Percentiles rank a stretch among this genome's conserved stretches.
phyloP scores from a whole-genome alignment of 2,888 invertebrate genomes.

The Nemurella pictetii region DNA sequence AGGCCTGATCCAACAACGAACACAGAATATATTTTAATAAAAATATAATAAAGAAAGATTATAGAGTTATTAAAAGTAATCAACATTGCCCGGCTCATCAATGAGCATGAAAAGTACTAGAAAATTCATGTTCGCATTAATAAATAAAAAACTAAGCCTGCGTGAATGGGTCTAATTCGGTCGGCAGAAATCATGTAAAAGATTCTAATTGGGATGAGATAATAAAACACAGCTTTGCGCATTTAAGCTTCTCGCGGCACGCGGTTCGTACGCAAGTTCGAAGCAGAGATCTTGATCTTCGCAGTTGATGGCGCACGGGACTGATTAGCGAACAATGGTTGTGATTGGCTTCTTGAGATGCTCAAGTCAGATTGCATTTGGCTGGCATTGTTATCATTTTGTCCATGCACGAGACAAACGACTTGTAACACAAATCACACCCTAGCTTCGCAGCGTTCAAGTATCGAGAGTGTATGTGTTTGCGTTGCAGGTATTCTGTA shows the following conservation, averaged over 20 bases:
- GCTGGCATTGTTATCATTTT: not conserved
- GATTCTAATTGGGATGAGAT: not conserved
- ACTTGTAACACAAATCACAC: not conserved
- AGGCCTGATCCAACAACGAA: conserved; percentile 29
- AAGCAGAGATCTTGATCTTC: no score
- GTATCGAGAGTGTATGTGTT: not conserved
- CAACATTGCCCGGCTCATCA: not conserved
- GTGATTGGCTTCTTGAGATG: not conserved
- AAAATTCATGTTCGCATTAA: not conserved
- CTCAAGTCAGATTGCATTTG: not conserved
- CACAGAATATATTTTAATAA: not conserved
- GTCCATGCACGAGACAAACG: not conserved
- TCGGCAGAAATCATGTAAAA: not conserved
- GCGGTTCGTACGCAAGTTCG: not conserved
- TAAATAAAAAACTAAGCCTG: not conserved
- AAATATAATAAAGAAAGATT: conserved; percentile 9
- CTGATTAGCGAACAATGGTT: not conserved
- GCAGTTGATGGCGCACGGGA: not conserved
- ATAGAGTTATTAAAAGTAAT: conserved; percentile 1
- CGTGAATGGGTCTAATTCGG: not conserved
- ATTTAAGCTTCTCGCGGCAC: not conserved
- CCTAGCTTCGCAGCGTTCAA: not conserved
- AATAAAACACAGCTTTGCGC: not conserved
- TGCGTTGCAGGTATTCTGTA: not conserved
- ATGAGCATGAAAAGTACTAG: not conserved